Evolutionary conservation across 1,140 invertebrate species (phyloP).

Genomic region (Aphelenchoides fujianensis): DNA sequence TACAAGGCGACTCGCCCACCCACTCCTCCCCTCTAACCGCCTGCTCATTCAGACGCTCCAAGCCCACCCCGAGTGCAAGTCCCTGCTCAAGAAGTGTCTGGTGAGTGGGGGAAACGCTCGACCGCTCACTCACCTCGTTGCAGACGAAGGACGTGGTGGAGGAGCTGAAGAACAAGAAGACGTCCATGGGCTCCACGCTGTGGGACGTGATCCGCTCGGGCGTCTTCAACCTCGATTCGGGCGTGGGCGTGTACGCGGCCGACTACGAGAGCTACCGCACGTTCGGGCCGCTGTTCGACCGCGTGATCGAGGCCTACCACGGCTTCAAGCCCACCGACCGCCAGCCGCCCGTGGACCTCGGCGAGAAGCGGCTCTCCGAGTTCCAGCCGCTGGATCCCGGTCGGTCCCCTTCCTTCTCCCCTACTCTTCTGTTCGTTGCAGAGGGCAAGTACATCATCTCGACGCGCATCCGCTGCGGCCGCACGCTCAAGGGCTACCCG

Average conservation of each 20-base stretch:
- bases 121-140: neutral
- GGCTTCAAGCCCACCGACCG: constrained; percentile 72
- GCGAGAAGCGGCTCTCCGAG: constrained; percentile 72
- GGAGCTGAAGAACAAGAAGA: constrained; percentile 36
- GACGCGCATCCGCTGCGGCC: constrained; percentile 81
- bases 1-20: too few relatives aligned
- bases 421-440: neutral
- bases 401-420: neutral
- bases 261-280: constrained; percentile 86
- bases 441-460: constrained; percentile 81
- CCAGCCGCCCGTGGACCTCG: constrained; percentile 84
- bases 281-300: constrained; percentile 85
- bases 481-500: constrained; percentile 81
- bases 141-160: constrained; percentile 48
- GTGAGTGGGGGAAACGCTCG: neutral
- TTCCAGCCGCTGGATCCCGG: constrained; percentile 76
- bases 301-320: constrained; percentile 90
- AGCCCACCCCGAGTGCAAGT: constrained; percentile 31
- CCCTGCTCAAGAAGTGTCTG: constrained; percentile 26
- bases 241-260: constrained; percentile 90
- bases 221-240: constrained; percentile 3
- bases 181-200: constrained; percentile 50
- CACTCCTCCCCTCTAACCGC: too few relatives aligned
- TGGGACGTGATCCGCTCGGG: constrained; percentile 52
- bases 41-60: too few relatives aligned